A percentile compares a stretch with the other conserved stretches of the same genome.
phyloP scores from a whole-genome alignment of 2,888 invertebrate species.

The Cordilura impudica region DNA sequence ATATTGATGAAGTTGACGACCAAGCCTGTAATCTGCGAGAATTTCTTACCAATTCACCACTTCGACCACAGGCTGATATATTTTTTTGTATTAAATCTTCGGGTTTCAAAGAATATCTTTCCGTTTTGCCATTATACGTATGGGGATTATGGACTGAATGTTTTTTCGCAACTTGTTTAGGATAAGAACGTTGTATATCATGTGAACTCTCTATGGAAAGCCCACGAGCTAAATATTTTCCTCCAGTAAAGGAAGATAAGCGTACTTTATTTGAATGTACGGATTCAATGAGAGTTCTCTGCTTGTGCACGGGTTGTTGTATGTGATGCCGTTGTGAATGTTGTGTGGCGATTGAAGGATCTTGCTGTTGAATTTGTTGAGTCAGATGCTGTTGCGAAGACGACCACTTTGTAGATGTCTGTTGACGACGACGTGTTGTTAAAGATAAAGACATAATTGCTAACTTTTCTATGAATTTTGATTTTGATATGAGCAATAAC shows the following conservation, averaged over 20 bases:
- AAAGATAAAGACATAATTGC: conserved; percentile 69
- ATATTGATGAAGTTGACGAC: conserved; percentile 70
- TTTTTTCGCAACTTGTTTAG: conserved; percentile 39
- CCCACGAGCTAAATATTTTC: conserved; percentile 69
- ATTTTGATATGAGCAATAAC: background rate
- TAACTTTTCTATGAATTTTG: background rate
- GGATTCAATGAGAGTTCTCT: conserved; percentile 71
- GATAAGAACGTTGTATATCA: conserved; percentile 68
- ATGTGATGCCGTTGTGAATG: conserved; percentile 24
- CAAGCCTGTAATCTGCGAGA: conserved; percentile 65
- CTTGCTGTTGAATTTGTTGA: conserved; percentile 22
- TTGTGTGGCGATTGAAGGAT: conserved; percentile 29
- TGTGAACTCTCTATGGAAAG: conserved; percentile 72
- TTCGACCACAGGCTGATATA: conserved; percentile 8
- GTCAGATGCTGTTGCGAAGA: conserved; percentile 50
- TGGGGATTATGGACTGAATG: conserved; percentile 8
- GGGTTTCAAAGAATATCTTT: conserved; percentile 13
- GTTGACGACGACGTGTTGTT: conserved; percentile 70
- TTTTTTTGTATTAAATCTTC: conserved; percentile 28
- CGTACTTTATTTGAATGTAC: conserved; percentile 12
- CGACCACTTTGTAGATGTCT: conserved; percentile 64
- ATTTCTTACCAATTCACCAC: background rate
- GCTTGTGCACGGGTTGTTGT: conserved; percentile 66
- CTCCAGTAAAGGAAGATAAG: conserved; percentile 42
- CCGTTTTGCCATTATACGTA: conserved; percentile 10